A percentile compares a stretch with the other conserved stretches of the same genome.
Conservation (phyloP, 2,797 vertebrate genomes). For the Cirrhinus molitorella region DNA sequence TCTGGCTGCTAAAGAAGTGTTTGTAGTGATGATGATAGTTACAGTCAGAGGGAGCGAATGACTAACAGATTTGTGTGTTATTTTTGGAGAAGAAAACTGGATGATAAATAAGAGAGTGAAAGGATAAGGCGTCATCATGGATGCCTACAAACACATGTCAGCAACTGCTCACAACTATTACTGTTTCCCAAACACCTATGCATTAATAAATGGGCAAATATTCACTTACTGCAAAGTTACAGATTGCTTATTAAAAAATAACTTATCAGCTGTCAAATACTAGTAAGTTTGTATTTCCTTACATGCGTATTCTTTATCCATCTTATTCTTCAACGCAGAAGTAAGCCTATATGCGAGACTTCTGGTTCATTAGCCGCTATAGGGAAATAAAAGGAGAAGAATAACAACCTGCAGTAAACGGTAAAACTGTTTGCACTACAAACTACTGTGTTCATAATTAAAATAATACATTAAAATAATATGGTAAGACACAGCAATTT, state of each 20-base stretch:
- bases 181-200: neutral
- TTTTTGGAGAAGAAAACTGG: constrained; percentile 15
- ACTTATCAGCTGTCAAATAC: neutral
- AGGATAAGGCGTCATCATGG: constrained; percentile 18
- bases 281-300: neutral
- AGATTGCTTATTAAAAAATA: neutral
- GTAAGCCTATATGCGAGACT: too few relatives aligned
- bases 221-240: neutral
- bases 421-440: too few relatives aligned
- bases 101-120: constrained; percentile 6
- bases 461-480: too few relatives aligned
- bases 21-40: neutral
- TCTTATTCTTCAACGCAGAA: too few relatives aligned
- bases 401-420: too few relatives aligned
- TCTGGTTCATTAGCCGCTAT: too few relatives aligned
- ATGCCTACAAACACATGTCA: constrained; percentile 38
- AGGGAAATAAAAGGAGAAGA: too few relatives aligned
- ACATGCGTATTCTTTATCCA: neutral
- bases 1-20: neutral
- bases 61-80: neutral
- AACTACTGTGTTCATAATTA: too few relatives aligned
- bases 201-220: neutral
- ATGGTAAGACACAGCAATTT: too few relatives aligned
- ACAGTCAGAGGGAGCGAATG: neutral
- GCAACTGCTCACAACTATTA: neutral